Base-by-base conservation (phyloP, 2,888 invertebrate species). In the Chaetogeoica ovagalla region DNA sequence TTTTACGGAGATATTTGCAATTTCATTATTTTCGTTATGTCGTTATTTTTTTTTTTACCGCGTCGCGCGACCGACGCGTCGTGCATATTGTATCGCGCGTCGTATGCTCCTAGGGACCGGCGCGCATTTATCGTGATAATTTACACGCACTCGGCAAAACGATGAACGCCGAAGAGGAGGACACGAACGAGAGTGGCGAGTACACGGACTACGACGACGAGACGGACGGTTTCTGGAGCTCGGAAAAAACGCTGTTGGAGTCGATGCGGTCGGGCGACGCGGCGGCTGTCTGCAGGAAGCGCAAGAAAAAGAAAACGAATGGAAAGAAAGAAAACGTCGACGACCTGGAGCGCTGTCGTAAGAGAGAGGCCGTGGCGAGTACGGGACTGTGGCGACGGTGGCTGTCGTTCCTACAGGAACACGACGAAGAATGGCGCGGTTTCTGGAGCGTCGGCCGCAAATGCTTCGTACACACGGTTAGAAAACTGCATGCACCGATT, bases 371-470 rank as follows among this genome's bases (percentile, higher is more conserved):
- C 23, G 17, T 15, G 5, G n/a, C n/a, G 5, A 17, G 37, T 8
- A n/a, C 21, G 37, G 70, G 76, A 43, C 13, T 79, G 11, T 75
- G 83, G 43, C 65, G 71, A 13, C 83, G 84, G 82, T 85, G 84
- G 83, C 76, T 74, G 83, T 85, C 85, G 4, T 88, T 87, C 73
- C 83, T 86, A 48, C 90, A 90, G 62, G 86, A 87, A 63, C 89
- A 91, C 85, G 88, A 88, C 6, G 84, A 86, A 0, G 90, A 92
- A 82, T 89, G 89, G 81, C 84, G 85, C 3, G 88, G 87, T 83
- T 89, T 93, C 21, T 87, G 87, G 72, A 84, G 86, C 21, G 85
- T 91, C 70, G 87, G 91, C 66, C 92, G 92, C 84, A 89, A 89
- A 83, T 94, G 94, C 85, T 85, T 92, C 77, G 88, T 90, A 66